Evolutionary conservation across 2,888 invertebrate species (phyloP).

Genomic region (Rhyacophila evoluta): DNA sequence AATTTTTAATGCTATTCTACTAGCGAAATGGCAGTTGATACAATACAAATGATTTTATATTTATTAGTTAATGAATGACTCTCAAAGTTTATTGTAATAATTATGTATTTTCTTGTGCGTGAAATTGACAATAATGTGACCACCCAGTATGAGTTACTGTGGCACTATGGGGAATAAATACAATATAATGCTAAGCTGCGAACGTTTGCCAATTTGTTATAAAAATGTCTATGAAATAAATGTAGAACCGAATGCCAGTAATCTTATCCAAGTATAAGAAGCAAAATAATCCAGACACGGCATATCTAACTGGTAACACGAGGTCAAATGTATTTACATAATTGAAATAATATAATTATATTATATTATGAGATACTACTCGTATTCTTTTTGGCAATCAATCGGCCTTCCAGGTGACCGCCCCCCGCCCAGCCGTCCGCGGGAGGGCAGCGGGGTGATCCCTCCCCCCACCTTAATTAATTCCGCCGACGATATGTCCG

Average conservation of each 20-base stretch:
- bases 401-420: constrained; percentile 57
- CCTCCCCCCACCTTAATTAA: constrained; percentile 50
- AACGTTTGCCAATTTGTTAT: too few species aligned
- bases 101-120: too few species aligned
- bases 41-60: too few species aligned
- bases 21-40: too few species aligned
- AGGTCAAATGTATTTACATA: constrained; percentile 16
- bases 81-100: too few species aligned
- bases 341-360: background rate
- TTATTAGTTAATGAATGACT: too few species aligned
- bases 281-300: background rate
- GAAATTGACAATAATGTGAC: too few species aligned
- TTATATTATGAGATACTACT: constrained; percentile 55
- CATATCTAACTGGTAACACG: background rate
- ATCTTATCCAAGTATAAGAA: background rate
- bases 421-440: constrained; percentile 53
- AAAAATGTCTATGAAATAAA: too few species aligned
- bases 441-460: background rate
- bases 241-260: background rate
- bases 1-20: too few species aligned
- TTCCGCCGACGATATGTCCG: constrained; percentile 50
- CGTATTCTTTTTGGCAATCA: constrained; percentile 58
- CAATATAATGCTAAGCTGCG: too few species aligned
- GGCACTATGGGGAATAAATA: too few species aligned
- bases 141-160: too few species aligned